Conservation (phyloP, 2,888 invertebrate species). For the Cephus rjabovi region DNA sequence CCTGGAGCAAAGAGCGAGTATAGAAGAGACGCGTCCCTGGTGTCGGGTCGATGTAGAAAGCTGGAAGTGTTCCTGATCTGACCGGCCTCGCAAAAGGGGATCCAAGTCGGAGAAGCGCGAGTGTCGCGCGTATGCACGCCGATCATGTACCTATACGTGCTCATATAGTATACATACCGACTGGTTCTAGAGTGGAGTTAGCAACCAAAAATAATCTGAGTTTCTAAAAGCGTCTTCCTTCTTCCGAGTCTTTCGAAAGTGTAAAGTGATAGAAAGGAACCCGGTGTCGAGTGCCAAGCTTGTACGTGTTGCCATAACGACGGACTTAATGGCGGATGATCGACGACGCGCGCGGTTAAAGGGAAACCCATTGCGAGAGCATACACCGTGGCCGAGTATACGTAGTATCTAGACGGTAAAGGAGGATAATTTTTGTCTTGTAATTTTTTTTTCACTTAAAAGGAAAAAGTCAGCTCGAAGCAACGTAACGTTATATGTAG, state of each 20-base stretch:
- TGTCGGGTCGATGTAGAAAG: constrained; percentile 37
- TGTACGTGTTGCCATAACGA: background rate
- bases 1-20: background rate
- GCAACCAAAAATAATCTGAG: background rate
- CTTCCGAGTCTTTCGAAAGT: background rate
- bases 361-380: background rate
- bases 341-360: background rate
- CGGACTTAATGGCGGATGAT: background rate
- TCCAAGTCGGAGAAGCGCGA: constrained; percentile 25
- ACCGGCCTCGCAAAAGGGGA: constrained; percentile 29
- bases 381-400: background rate
- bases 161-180: background rate
- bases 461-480: background rate
- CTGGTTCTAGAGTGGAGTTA: background rate
- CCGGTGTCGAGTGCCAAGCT: background rate
- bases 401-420: background rate
- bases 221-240: background rate
- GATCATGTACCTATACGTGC: background rate
- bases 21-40: background rate
- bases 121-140: background rate
- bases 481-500: background rate
- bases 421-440: background rate
- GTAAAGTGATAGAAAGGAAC: background rate
- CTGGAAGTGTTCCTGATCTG: constrained; percentile 48
- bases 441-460: background rate